Conservation (phyloP, 1,140 invertebrate species). For the Nasonia longicornis region DNA sequence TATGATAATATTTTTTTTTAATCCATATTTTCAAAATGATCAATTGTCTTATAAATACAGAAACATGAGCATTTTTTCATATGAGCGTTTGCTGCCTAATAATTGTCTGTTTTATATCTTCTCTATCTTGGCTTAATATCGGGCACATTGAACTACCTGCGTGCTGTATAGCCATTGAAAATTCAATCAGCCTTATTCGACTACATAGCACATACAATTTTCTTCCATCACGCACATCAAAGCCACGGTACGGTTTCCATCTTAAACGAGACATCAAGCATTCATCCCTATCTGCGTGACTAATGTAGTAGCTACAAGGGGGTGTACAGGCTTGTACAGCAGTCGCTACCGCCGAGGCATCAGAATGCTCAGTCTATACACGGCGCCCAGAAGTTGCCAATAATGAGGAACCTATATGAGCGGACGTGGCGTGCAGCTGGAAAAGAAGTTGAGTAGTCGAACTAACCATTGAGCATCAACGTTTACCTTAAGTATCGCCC, state of each 20-base stretch:
- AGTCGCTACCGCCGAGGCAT: neutral
- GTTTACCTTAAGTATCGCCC: too few species aligned
- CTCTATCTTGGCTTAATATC: too few species aligned
- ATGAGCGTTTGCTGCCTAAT: too few species aligned
- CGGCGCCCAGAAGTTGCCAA: neutral
- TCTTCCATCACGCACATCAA: neutral
- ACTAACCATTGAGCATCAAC: too few species aligned
- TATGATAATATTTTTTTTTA: too few species aligned
- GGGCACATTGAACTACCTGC: too few species aligned
- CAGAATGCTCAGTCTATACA: neutral
- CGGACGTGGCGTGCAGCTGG: neutral
- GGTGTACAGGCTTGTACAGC: neutral
- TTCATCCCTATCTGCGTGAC: neutral
- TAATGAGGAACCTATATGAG: slow-evolving; percentile 16
- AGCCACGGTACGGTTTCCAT: neutral
- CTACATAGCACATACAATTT: neutral
- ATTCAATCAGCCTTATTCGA: neutral
- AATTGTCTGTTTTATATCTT: too few species aligned
- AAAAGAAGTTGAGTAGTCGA: neutral
- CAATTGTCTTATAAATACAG: too few species aligned
- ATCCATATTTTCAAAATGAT: too few species aligned
- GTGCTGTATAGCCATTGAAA: neutral
- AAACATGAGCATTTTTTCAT: too few species aligned
- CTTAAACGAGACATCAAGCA: neutral
- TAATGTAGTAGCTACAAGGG: neutral